These are phyloP conservation scores for Drosophila atroscutellata DNA, from an alignment of 2,888 invertebrate species.

Conservation along the genomic window DNA sequence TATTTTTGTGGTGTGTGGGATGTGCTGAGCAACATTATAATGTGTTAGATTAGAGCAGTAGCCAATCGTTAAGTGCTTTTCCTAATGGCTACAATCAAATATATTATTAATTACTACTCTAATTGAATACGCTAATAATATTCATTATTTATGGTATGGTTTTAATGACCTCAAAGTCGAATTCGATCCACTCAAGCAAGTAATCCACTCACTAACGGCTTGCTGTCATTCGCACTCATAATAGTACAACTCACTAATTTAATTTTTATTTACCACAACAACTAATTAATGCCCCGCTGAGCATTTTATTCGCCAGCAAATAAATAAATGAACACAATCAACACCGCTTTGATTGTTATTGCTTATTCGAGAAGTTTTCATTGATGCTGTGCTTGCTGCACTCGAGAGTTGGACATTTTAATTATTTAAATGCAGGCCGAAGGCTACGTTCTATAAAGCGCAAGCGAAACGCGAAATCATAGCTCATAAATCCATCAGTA, in stretches of 20 bases:
- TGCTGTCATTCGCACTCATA: slow-evolving; percentile 54
- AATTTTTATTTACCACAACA: slow-evolving; percentile 78
- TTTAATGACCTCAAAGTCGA: slow-evolving; percentile 35
- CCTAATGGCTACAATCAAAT: neutral
- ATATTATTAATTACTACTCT: slow-evolving; percentile 35
- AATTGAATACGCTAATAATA: slow-evolving; percentile 39
- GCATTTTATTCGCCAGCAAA: slow-evolving; percentile 42
- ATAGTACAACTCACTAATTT: slow-evolving; percentile 73
- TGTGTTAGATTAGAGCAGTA: slow-evolving; percentile 21
- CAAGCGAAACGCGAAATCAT: slow-evolving; percentile 66
- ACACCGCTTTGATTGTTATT: slow-evolving; percentile 50
- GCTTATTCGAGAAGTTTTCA: slow-evolving; percentile 28
- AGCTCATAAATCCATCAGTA: slow-evolving; percentile 82
- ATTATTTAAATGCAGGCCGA: slow-evolving; percentile 80
- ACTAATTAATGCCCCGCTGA: slow-evolving; percentile 78
- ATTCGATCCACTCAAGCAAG: slow-evolving; percentile 9
- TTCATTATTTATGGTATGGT: slow-evolving; percentile 23
- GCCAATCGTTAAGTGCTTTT: slow-evolving; percentile 7
- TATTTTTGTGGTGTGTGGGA: neutral
- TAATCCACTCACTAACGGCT: slow-evolving; percentile 3
- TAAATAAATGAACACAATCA: slow-evolving; percentile 57
- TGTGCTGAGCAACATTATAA: neutral
- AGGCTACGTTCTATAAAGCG: slow-evolving; percentile 61
- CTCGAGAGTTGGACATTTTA: slow-evolving; percentile 70
- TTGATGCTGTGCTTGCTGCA: slow-evolving; percentile 23